phyloP scores from a whole-genome alignment of 1,140 invertebrate genomes.

The Araneus ventricosus region DNA sequence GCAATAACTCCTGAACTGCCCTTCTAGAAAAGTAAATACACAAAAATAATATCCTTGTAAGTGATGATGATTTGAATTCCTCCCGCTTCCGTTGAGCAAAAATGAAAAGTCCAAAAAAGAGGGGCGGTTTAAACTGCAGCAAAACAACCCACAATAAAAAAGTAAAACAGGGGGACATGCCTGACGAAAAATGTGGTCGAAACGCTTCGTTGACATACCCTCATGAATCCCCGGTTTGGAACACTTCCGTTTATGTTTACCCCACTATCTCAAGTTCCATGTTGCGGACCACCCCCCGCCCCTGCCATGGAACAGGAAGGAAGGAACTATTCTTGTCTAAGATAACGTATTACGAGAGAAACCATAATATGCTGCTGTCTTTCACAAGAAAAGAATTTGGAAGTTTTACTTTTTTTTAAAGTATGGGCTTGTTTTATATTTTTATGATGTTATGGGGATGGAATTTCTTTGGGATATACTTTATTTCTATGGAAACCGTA shows the following conservation, averaged over 20 bases:
- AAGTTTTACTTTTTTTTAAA: background rate
- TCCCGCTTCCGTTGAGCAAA: background rate
- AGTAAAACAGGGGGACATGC: background rate
- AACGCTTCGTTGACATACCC: constrained; percentile 31
- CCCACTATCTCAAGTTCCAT: constrained; percentile 11
- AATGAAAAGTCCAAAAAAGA: constrained; percentile 21
- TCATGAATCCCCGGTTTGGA: constrained; percentile 34
- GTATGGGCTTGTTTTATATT: background rate
- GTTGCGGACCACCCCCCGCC: background rate
- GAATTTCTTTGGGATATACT: background rate
- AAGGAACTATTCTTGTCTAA: constrained; percentile 53
- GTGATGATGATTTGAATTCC: constrained; percentile 27
- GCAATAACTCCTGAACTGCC: background rate
- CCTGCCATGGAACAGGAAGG: background rate
- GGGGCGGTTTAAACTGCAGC: background rate
- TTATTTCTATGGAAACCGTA: too few relatives aligned
- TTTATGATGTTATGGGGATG: background rate
- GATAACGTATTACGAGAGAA: constrained; percentile 32
- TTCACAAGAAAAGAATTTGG: background rate
- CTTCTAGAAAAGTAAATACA: background rate
- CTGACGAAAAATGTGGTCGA: constrained; percentile 38
- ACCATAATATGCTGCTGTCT: background rate
- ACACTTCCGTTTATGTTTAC: constrained; percentile 48
- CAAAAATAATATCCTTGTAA: background rate
- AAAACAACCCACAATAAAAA: background rate